Conservation (phyloP, 2,888 invertebrate species). For the Acleris holmiana region DNA sequence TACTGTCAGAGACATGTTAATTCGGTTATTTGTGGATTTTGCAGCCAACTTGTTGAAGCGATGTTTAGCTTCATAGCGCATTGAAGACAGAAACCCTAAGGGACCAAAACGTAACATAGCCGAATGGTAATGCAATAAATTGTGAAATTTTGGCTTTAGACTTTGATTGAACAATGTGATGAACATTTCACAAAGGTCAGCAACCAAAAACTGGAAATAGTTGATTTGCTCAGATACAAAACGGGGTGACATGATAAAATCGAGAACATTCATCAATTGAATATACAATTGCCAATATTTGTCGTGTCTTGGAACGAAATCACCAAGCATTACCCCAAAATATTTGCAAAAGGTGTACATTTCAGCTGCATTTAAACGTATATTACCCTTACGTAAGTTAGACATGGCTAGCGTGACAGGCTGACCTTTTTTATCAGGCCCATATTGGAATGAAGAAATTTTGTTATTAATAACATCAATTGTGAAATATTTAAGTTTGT, state of each 20-base stretch:
- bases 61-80: conserved; percentile 36
- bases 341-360: conserved; percentile 20
- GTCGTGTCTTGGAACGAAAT: conserved; percentile 27
- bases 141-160: conserved; percentile 34
- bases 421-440: conserved; percentile 21
- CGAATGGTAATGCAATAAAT: conserved; percentile 24
- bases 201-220: conserved; percentile 21
- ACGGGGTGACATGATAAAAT: conserved; percentile 21
- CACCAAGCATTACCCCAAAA: conserved; percentile 35
- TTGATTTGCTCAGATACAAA: conserved; percentile 9
- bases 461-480: conserved; percentile 26
- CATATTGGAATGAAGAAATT: conserved; percentile 21
- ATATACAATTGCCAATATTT: conserved; percentile 32
- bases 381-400: conserved; percentile 24
- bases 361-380: conserved; percentile 26
- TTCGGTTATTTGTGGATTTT: conserved; percentile 24
- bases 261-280: conserved; percentile 25
- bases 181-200: conserved; percentile 29
- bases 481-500: conserved; percentile 18
- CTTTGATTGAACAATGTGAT: conserved; percentile 20
- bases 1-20: conserved; percentile 22
- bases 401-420: conserved; percentile 16
- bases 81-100: conserved; percentile 23
- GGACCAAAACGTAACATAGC: conserved; percentile 27
- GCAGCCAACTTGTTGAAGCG: conserved; percentile 31